Evolutionary conservation across 2,797 vertebrate species (phyloP), one percentile per base, ranked within the genome.

Genomic region (Anguilla marmorata): DNA sequence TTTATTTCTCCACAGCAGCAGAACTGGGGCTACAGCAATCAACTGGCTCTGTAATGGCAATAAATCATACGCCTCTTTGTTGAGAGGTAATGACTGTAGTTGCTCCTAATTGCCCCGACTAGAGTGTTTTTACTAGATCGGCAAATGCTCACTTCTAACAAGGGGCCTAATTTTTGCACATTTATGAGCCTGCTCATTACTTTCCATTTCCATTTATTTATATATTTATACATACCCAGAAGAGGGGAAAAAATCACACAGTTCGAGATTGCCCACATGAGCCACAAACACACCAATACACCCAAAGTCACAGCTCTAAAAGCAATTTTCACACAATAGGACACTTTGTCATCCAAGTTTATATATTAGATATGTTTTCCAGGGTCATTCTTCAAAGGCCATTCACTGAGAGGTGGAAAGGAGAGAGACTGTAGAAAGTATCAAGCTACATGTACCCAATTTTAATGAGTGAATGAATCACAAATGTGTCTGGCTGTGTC

Each of bases 381-480:
- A 89, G 91, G 90, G 90, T 91, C 85, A 92, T 93, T 92, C 90
- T 91, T 95, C 93, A 95, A 90, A 89, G 86, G 86, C 90, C 91
- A 92, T 90, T 24, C 90, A 88, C 89, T 85, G 90, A 93, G 89
- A 82, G 84, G 89, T 74, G 54, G 86, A 8, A 48, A 82, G 79
- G 88, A 83, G 86, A 88, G 86, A 92, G 90, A 79, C 33, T 41
- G 74, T 45, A 37, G 33, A 41, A 45, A 41, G 74, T 89, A 85
- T 92, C 92, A 93, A 93, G 94, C 95, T 94, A 95, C 90, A 90
- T 92, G 92, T 93, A 91, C 89, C 79, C 88, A 85, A 3, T 92
- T 88, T 92, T 94, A 95, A 95, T 94, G 92, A 95, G 92, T 91
- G 94, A 93, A 95, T 95, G 95, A 95, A 95, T 96, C 94, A 94